A percentile compares a stretch with the other conserved stretches of the same genome.
Evolutionary conservation across 2,888 invertebrate genomes (phyloP).

Genomic region (Magallana nippona): DNA sequence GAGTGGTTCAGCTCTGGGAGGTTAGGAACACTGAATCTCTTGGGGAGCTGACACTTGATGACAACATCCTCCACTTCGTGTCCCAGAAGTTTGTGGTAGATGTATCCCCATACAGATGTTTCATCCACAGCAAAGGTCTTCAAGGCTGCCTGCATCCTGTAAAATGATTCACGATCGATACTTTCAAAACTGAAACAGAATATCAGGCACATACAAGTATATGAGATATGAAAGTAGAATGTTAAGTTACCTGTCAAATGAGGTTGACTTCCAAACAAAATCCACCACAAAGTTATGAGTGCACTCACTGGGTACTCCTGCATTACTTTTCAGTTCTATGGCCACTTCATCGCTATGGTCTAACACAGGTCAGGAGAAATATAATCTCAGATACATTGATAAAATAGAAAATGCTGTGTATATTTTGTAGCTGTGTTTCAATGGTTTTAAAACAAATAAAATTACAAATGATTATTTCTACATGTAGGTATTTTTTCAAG

Average conservation of each 20-base stretch:
- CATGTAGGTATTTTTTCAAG: constrained; percentile 50
- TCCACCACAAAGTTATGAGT: constrained; percentile 98
- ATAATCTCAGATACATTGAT: too few species aligned
- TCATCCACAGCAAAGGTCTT: constrained; percentile 98
- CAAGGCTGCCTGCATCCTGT: constrained; percentile 95
- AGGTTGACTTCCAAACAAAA: constrained; percentile 99
- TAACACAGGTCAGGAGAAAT: constrained; percentile 56
- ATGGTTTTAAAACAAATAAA: too few species aligned
- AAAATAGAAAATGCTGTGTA: too few species aligned
- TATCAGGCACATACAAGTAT: background rate
- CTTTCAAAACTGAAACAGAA: background rate
- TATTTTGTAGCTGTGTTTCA: too few species aligned
- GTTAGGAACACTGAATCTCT: constrained; percentile 97
- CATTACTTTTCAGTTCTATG: constrained; percentile 94
- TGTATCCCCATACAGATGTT: constrained; percentile 96
- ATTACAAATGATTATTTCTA: background rate
- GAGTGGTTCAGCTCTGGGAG: constrained; percentile 98
- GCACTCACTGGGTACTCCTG: constrained; percentile 95
- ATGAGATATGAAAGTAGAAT: background rate
- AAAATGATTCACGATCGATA: background rate
- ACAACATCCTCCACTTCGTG: constrained; percentile 90
- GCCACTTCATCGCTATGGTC: constrained; percentile 98
- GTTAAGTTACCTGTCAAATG: constrained; percentile 91
- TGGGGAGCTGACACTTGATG: constrained; percentile 94
- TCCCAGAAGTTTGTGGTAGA: constrained; percentile 97